Evolutionary conservation across 1,140 invertebrate species (phyloP), one percentile per base, ranked within the genome.

Genomic region (Trichoplusia ni): DNA sequence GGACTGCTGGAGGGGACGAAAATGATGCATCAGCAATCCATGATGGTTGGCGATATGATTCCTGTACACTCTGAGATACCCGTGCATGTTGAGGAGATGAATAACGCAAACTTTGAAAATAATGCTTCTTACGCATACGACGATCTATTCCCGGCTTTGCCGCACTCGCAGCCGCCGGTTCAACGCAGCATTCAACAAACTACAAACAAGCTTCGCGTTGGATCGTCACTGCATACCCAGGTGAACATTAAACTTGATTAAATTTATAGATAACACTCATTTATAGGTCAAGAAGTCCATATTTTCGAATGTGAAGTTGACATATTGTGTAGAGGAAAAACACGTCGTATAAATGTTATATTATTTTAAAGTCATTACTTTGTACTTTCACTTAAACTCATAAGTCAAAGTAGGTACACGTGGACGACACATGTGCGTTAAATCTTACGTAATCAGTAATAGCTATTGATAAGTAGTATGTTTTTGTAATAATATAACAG

Each of bases 61-160:
- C 83, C 82, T 40, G 84, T 89, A 69, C 77, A 83, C 64, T 75
- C 79, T 78, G 86, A 89, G 51, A 82, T 87, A 82, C 81, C 82
- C 46, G 76, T 80, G 73, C 82, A 86, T 76, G 76, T 75, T 58
- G 84, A 84, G 64, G 83, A 89, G 54, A 81, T 84, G 73, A 84
- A 87, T 68, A 90, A 88, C 69, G 86, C 91, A 65, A 90, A 90
- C 42, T 92, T 91, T 66, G 91, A 92, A 56, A 90, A 84, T 38
- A 86, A 89, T 67, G 81, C 80, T 40, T 92, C 94, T 56, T 94
- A 93, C 71, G 95, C 93, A 61, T 98, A 98, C 78, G 96, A 98
- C 86, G 96, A 98, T 87, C 93, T 98, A 72, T 99, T 99, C 89
- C 98, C 98, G 71, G 96, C 97, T 19, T 92, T 99, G 76, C 95